Evolutionary conservation across 2,888 invertebrate species (phyloP).

Genomic region (Leptopilina syphax): DNA sequence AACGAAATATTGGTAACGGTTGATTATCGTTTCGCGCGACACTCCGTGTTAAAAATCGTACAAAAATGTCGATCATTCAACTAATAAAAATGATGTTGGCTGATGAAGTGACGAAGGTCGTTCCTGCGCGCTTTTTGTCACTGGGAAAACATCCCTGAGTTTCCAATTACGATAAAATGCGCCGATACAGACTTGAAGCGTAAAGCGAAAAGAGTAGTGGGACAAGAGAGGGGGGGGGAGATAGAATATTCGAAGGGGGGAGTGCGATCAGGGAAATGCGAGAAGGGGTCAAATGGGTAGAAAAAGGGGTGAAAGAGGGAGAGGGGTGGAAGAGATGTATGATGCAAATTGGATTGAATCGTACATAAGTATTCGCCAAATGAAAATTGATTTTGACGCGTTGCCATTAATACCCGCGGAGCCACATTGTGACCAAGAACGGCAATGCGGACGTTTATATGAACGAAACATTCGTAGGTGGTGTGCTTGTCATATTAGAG

Average conservation of each 20-base stretch:
- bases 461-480: conserved; percentile 44
- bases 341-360: conserved; percentile 73
- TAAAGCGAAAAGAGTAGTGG: conserved; percentile 46
- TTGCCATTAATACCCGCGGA: conserved; percentile 72
- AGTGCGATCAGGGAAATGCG: conserved; percentile 9
- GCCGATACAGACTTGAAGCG: conserved; percentile 56
- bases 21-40: conserved; percentile 16
- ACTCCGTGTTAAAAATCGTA: conserved; percentile 44
- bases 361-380: conserved; percentile 74
- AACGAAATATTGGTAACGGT: background rate
- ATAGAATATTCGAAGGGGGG: background rate
- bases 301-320: background rate
- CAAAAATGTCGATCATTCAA: conserved; percentile 55
- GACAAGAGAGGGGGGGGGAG: conserved; percentile 35
- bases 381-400: conserved; percentile 76
- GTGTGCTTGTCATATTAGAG: conserved; percentile 73
- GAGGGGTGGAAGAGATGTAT: conserved; percentile 55
- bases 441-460: conserved; percentile 52
- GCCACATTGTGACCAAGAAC: conserved; percentile 69
- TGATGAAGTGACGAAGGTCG: conserved; percentile 51
- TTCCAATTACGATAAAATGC: conserved; percentile 73
- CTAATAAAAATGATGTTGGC: conserved; percentile 52
- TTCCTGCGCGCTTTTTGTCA: conserved; percentile 52
- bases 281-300: conserved; percentile 35
- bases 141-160: conserved; percentile 67